These are phyloP conservation scores for Xylocampa areola DNA, from an alignment of 2,888 invertebrate species.

Conservation along the genomic window DNA sequence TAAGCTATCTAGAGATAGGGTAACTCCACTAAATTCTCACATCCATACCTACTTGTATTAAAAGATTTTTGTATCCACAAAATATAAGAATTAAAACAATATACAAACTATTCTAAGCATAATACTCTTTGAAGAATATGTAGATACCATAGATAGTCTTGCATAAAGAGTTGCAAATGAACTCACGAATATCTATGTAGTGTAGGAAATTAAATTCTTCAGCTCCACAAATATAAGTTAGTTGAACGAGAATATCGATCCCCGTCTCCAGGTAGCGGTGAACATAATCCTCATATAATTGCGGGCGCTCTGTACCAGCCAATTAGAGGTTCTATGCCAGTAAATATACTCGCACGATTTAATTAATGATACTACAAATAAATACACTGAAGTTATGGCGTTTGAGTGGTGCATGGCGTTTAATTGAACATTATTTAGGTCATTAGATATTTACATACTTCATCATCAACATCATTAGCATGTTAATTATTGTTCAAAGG, in stretches of 20 bases:
- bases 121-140: no score
- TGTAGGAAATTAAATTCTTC: constrained; percentile 12
- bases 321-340: constrained; percentile 44
- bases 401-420: background rate
- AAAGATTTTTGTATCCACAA: no score
- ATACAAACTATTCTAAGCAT: no score
- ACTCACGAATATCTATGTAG: no score
- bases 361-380: constrained; percentile 25
- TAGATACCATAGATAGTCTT: no score
- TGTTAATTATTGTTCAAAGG: no score
- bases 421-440: constrained; percentile 5
- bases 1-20: no score
- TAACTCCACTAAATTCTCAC: no score
- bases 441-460: background rate
- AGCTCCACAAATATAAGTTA: constrained; percentile 17
- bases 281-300: constrained; percentile 70
- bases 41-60: no score
- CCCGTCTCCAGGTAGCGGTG: constrained; percentile 34
- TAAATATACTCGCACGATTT: constrained; percentile 35
- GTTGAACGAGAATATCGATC: constrained; percentile 41
- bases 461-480: no score
- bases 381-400: constrained; percentile 3
- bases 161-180: no score
- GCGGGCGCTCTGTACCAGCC: constrained; percentile 48
- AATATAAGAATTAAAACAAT: no score